A percentile compares a stretch with the other conserved stretches of the same genome.
phyloP scores from a whole-genome alignment of 2,888 invertebrate genomes.

The Cephus spinipes region DNA sequence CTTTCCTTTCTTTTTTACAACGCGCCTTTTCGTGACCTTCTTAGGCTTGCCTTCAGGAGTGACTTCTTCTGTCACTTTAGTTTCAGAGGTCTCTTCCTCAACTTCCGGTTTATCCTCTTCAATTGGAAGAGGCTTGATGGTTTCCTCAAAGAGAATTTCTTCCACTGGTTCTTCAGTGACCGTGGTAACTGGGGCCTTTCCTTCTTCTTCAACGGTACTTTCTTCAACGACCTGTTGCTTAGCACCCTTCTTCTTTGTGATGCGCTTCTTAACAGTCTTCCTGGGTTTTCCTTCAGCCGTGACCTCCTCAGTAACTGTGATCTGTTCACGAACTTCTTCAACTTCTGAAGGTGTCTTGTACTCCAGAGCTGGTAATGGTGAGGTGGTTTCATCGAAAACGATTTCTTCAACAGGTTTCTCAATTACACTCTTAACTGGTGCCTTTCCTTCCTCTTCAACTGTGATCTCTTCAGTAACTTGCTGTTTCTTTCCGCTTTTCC shows the following conservation, averaged over 20 bases:
- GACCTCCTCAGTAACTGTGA: conserved; percentile 42
- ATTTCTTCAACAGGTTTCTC: conserved; percentile 29
- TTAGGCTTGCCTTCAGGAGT: conserved; percentile 33
- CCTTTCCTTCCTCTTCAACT: conserved; percentile 63
- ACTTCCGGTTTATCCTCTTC: conserved; percentile 43
- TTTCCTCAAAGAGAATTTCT: conserved; percentile 11
- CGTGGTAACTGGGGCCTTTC: conserved; percentile 51
- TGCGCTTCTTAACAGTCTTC: conserved; percentile 38
- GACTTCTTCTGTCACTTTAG: conserved; percentile 51
- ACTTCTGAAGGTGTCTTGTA: conserved; percentile 53
- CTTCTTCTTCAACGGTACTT: conserved; percentile 47
- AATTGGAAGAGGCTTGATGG: conserved; percentile 19
- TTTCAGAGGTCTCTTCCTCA: conserved; percentile 60
- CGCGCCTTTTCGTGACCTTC: conserved; percentile 52
- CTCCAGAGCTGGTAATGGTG: conserved; percentile 22
- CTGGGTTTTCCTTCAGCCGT: conserved; percentile 45
- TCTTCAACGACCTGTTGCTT: conserved; percentile 39
- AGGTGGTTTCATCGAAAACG: background rate
- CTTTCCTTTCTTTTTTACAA: conserved; percentile 43
- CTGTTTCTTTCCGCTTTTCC: conserved; percentile 39
- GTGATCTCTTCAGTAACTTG: conserved; percentile 62
- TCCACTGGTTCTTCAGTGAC: conserved; percentile 38
- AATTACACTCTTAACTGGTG: conserved; percentile 59
- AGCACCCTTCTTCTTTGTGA: conserved; percentile 36
- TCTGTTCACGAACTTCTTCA: conserved; percentile 44